These are phyloP conservation scores for Leiothrix lutea DNA, from an alignment of 2,113 vertebrate genomes.

Conservation along the genomic window DNA sequence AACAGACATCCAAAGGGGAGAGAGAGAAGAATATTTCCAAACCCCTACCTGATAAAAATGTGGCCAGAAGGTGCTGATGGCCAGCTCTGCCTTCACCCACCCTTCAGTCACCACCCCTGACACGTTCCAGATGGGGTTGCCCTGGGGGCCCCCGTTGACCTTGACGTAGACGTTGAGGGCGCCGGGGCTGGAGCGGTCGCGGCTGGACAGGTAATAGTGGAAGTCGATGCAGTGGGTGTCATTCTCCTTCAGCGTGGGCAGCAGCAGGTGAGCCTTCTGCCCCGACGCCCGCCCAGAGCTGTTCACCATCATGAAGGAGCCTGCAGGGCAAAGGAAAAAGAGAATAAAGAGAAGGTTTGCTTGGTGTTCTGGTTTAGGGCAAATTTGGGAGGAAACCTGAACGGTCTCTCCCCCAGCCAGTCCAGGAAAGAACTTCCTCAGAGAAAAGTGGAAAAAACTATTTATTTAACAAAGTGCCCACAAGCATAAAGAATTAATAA, in stretches of 20 bases:
- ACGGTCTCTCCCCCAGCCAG: too few species aligned
- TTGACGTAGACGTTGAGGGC: constrained; percentile 93
- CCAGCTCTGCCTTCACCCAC: constrained; percentile 94
- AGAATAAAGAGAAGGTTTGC: not conserved
- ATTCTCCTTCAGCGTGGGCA: constrained; percentile 93
- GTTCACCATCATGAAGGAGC: constrained; percentile 98
- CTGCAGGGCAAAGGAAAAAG: constrained; percentile 43
- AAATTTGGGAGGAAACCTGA: too few species aligned
- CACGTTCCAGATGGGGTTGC: constrained; percentile 95
- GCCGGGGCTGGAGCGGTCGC: constrained; percentile 88
- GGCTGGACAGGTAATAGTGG: constrained; percentile 92
- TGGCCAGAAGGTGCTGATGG: constrained; percentile 97
- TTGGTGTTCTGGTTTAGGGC: not conserved
- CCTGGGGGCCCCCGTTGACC: constrained; percentile 92
- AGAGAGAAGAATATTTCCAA: not conserved
- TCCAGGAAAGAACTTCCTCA: too few species aligned
- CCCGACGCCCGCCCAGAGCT: constrained; percentile 91
- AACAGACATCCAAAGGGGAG: rapidly evolving
- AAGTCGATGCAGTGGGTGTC: constrained; percentile 98
- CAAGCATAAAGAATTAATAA: too few species aligned
- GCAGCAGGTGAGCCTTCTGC: constrained; percentile 92
- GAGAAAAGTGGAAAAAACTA: too few species aligned
- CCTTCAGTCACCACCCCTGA: constrained; percentile 89
- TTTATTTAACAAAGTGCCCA: too few species aligned
- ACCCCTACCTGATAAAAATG: constrained; percentile 92